Conservation (phyloP, 2,113 vertebrate species). For the Rhegmatorhina hoffmannsi region DNA sequence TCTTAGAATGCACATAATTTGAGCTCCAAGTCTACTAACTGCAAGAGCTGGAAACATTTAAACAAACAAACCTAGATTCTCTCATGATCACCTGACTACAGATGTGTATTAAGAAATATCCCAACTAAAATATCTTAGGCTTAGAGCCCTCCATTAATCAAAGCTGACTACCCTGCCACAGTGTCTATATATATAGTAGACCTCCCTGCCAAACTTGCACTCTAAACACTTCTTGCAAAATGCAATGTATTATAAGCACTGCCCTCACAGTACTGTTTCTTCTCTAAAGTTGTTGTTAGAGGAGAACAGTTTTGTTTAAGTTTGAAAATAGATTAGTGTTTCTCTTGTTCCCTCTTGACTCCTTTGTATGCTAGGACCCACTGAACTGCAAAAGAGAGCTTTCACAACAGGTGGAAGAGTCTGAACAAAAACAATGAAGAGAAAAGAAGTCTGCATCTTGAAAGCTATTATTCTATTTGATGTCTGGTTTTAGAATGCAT, state of each 20-base stretch:
- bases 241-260: neutral
- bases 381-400: neutral
- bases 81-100: constrained; percentile 23
- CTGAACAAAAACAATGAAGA: neutral
- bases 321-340: constrained; percentile 29
- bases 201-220: constrained; percentile 13
- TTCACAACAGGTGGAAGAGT: neutral
- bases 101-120: neutral
- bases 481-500: neutral
- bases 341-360: neutral
- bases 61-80: constrained; percentile 14
- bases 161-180: neutral
- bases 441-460: neutral
- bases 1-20: neutral
- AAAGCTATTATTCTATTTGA: neutral
- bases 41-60: neutral
- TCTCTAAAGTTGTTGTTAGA: constrained; percentile 41
- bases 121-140: neutral
- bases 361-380: neutral
- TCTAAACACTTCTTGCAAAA: constrained; percentile 25
- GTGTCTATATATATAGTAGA: constrained; percentile 16
- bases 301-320: constrained; percentile 27
- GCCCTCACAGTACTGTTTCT: neutral
- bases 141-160: constrained; percentile 10
- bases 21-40: neutral